Evolutionary conservation across 64 coral and sea anemone species (phyloP), one percentile per base, ranked within the genome.

Genomic region (Catalaphyllia jardinei): DNA sequence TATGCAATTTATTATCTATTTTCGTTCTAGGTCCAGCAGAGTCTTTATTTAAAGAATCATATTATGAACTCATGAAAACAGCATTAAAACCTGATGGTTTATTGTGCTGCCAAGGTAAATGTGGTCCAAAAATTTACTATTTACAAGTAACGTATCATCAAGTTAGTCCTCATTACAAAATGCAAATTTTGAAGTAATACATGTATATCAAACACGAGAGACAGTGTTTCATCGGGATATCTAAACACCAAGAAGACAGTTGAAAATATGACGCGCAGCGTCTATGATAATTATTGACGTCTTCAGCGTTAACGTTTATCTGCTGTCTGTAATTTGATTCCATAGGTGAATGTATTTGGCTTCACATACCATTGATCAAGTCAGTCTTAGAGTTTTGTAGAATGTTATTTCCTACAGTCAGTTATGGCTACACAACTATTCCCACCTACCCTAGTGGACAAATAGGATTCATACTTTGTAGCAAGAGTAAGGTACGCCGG

Each of bases 391-490:
- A 87, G 78, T 95, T 99, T 86, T 93, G 94, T 77, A 92, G 78
- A 49, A 69, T 24, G 20, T 57, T 95, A 11, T 99, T 99, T 89
- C 94, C 97, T 14, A 79, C 86, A 13, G 91, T 95, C 61, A 82
- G 76, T 24, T 99, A 99, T 91, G 97, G 90, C 18, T 99, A 95
- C 33, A 88, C 91, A 38, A 93, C 91, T 24, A 93, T 99, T 72
- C 97, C 97, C 14, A 95, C 97, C 5, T 99, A 99, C 59, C 94
- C 97, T 3, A 91, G 87, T 79, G 97, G 97, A 11, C 97, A 99
- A 33, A 99, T 99, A 80, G 97, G 97, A 24, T 99, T 99, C 71
- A 86, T 99, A 79, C 62, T 99, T 15, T 99, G 97, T 52, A 95
- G 97, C 75, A 95, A 95, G 17, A 95, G 93, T 62, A 89, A 93